phyloP scores from a whole-genome alignment of 2,113 vertebrate genomes.

The Cyphomyrus discorhynchus region DNA sequence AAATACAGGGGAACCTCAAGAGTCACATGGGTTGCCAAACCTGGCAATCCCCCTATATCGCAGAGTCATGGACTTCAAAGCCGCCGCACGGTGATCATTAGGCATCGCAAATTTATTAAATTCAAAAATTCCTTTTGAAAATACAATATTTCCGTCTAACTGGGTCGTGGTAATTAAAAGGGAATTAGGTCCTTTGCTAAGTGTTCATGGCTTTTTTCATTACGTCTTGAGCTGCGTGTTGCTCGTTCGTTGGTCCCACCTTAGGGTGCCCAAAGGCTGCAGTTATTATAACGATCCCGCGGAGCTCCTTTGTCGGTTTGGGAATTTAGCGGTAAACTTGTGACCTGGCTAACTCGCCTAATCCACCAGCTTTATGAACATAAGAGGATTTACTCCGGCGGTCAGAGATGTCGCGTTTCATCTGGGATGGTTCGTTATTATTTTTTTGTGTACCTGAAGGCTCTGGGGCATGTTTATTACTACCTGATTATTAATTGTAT shows the following conservation, averaged over 20 bases:
- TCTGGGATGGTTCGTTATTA: constrained; percentile 30
- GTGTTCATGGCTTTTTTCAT: neutral
- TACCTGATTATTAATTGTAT: constrained; percentile 42
- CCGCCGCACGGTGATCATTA: neutral
- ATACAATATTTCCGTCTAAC: neutral
- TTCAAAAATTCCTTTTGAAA: neutral
- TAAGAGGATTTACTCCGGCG: constrained; percentile 47
- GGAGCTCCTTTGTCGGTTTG: constrained; percentile 41
- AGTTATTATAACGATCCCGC: constrained; percentile 51
- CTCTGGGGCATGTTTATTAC: constrained; percentile 21
- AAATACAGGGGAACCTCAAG: neutral
- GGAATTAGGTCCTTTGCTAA: neutral
- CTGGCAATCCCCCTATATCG: neutral
- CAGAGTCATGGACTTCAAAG: neutral
- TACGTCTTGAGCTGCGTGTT: neutral
- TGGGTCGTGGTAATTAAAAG: constrained; percentile 38
- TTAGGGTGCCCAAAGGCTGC: constrained; percentile 38
- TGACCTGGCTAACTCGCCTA: constrained; percentile 60
- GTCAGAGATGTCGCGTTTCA: neutral
- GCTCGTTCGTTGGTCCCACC: constrained; percentile 30
- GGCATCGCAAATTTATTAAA: neutral
- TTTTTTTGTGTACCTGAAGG: constrained; percentile 26
- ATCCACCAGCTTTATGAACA: constrained; percentile 49
- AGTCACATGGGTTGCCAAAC: neutral
- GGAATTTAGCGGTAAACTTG: constrained; percentile 45